Conservation (phyloP, 1,140 invertebrate genomes). For the Drosophila watanabei region DNA sequence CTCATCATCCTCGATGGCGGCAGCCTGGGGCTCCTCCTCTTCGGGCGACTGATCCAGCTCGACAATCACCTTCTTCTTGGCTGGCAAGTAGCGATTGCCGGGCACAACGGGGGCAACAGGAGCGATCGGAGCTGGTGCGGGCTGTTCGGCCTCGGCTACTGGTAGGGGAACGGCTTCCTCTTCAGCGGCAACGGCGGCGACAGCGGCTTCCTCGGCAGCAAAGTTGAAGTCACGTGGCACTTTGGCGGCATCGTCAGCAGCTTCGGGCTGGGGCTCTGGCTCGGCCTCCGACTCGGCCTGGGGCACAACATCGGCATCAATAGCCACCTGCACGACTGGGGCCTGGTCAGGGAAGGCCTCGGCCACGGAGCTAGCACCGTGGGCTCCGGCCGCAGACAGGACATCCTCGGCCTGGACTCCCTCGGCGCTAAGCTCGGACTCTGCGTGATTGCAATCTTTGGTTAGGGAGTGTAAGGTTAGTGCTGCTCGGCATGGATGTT, state of each 20-base stretch:
- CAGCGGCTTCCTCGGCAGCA: conserved; percentile 50
- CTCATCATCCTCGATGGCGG: conserved; percentile 69
- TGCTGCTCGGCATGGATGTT: background rate
- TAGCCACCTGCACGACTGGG: conserved; percentile 65
- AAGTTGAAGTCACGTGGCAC: conserved; percentile 79
- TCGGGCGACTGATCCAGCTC: conserved; percentile 80
- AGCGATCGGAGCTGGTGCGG: conserved; percentile 72
- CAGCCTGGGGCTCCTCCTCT: conserved; percentile 83
- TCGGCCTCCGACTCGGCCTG: conserved; percentile 37
- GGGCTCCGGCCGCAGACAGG: conserved; percentile 66
- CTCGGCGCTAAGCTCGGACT: conserved; percentile 66
- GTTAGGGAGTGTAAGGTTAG: conserved; percentile 60
- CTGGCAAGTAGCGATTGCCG: conserved; percentile 77
- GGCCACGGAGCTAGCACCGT: conserved; percentile 74
- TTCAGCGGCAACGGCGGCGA: conserved; percentile 28
- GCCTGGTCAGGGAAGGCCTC: conserved; percentile 80
- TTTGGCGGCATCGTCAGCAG: conserved; percentile 72
- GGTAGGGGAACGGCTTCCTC: conserved; percentile 46
- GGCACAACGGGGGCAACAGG: conserved; percentile 66
- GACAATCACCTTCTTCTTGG: conserved; percentile 83
- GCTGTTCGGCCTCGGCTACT: conserved; percentile 67
- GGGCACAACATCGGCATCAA: conserved; percentile 36
- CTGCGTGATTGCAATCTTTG: conserved; percentile 84
- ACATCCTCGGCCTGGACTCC: conserved; percentile 64
- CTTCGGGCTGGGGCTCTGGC: conserved; percentile 40